Evolutionary conservation across 2,797 vertebrate genomes (phyloP), one percentile per base, ranked within the genome.

Genomic region (Cyclopterus lumpus): DNA sequence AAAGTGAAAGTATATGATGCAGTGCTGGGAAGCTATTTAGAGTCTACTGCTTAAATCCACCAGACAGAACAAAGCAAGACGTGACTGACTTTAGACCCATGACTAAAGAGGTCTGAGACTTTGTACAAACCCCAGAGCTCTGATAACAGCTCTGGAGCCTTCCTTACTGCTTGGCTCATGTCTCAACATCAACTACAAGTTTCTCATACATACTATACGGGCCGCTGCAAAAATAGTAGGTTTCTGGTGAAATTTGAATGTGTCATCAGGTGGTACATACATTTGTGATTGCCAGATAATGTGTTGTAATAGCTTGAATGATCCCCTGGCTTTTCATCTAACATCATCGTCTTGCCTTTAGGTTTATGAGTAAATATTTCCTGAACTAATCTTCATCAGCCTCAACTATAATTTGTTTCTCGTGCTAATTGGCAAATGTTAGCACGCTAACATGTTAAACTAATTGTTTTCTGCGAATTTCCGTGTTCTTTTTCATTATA

Each of bases 71-170:
- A 76, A 83, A 84, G 30, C 48, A 59, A 55, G 71, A 80, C 32
- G 1, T 73, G 55, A 71, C 66, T 83, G n/a, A 24, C 65, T 66
- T 34, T 69, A 70, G 73, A 64, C 46, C 64, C 65, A 12, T 81
- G 70, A 84, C 64, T 65, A 38, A 82, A 76, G 66, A 81, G 65
- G 44, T 44, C 30, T 1, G 18, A 73, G 70, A 79, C 73, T 40
- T 68, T 75, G 71, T 62, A 51, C 40, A 85, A 88, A 83, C 76
- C 84, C 14, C 48, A 73, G 69, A 71, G 67, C 24, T 65, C 46
- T 60, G 59, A 72, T 82, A 82, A 75, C 9, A 0, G 6, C 26
- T 69, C 42, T 30, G 24, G 57, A n/a, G 18, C 14, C 70, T 54
- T 54, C 18, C 6, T 59, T 49, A 30, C 28, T 38, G 24, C 26